A percentile compares a stretch with the other conserved stretches of the same genome.
Evolutionary conservation across 30 jellyfish, hydroid and myxozoan species (phyloP).

Genomic region (Clytia hemisphaerica): DNA sequence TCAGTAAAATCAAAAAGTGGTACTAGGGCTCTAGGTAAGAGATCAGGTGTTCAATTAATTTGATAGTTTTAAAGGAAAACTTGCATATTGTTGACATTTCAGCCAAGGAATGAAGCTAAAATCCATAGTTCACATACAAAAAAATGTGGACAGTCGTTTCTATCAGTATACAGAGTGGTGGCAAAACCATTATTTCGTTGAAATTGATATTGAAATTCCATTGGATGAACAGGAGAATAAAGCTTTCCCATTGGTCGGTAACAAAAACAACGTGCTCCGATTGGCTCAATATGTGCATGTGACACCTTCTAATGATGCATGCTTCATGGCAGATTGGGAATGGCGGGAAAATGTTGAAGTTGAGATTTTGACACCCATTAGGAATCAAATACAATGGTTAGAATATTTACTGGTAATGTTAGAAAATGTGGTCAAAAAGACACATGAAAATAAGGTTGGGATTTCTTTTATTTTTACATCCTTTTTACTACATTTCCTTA

Average conservation of each 20-base stretch:
- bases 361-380: slow-evolving; percentile 49
- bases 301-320: too few relatives aligned
- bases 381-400: slow-evolving; percentile 69
- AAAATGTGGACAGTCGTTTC: slow-evolving; percentile 23
- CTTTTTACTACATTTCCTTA: neutral
- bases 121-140: slow-evolving; percentile 55
- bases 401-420: slow-evolving; percentile 36
- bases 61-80: neutral
- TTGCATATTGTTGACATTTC: neutral
- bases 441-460: slow-evolving; percentile 42
- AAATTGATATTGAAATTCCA: slow-evolving; percentile 36
- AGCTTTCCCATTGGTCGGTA: too few relatives aligned
- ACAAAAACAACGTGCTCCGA: too few relatives aligned
- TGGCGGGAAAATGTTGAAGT: slow-evolving; percentile 27
- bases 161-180: neutral
- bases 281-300: too few relatives aligned
- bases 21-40: too few relatives aligned
- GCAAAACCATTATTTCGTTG: slow-evolving; percentile 69
- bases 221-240: neutral
- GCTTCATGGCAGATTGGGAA: neutral
- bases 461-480: neutral
- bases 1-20: too few relatives aligned
- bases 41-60: neutral
- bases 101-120: slow-evolving; percentile 24
- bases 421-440: slow-evolving; percentile 33